These are phyloP conservation scores for Sinopyrophorus schimmeli DNA, from an alignment of 2,888 invertebrate species.

Conservation along the genomic window DNA sequence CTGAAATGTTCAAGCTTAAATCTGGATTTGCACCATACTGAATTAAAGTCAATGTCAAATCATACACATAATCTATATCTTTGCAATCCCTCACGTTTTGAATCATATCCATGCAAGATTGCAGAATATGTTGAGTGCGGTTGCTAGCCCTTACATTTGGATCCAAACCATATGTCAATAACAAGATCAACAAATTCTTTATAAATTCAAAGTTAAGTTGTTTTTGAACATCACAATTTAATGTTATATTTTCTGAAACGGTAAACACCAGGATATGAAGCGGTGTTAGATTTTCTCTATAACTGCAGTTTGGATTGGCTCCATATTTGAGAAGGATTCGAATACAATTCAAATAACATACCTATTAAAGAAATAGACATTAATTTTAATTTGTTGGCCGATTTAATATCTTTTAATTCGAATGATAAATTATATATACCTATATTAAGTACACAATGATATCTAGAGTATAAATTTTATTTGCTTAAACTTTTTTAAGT, in stretches of 20 bases:
- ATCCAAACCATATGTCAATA: constrained; percentile 70
- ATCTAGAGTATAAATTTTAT: too few relatives aligned
- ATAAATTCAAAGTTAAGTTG: constrained; percentile 71
- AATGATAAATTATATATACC: too few relatives aligned
- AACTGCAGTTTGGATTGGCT: constrained; percentile 74
- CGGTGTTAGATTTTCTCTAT: constrained; percentile 69
- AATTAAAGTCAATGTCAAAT: constrained; percentile 69
- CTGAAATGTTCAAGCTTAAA: constrained; percentile 60
- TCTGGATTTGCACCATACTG: constrained; percentile 78
- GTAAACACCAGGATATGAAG: constrained; percentile 72
- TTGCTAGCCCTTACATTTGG: constrained; percentile 63
- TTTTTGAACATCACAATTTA: constrained; percentile 69
- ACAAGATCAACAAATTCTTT: constrained; percentile 65
- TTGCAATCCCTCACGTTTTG: constrained; percentile 67
- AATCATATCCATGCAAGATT: constrained; percentile 71
- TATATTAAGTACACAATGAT: too few relatives aligned
- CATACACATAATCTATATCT: constrained; percentile 71
- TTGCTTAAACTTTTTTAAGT: too few relatives aligned
- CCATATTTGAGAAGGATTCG: constrained; percentile 70
- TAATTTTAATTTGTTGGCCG: too few relatives aligned
- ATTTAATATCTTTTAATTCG: too few relatives aligned
- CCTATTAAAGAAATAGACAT: constrained; percentile 52
- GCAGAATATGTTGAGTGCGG: constrained; percentile 70
- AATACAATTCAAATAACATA: constrained; percentile 73
- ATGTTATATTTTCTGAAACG: constrained; percentile 70